These are phyloP conservation scores for Acleris holmiana DNA, from an alignment of 2,888 invertebrate species.

Conservation along the genomic window DNA sequence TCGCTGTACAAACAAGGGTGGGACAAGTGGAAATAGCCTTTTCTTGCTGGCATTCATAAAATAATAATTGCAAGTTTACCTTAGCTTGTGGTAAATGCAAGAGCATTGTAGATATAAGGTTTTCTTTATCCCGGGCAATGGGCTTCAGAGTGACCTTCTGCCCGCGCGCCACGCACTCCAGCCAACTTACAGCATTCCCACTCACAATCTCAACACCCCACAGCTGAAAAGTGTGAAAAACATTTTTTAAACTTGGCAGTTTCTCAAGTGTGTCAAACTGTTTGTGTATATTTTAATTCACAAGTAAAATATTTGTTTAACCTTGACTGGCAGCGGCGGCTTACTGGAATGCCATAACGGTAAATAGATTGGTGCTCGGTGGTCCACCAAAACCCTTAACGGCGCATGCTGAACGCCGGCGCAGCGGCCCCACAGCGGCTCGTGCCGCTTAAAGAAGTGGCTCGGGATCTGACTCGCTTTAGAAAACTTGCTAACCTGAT, in stretches of 20 bases:
- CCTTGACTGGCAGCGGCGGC: conserved; percentile 81
- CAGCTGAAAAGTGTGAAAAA: conserved; percentile 56
- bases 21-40: too few relatives aligned
- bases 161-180: conserved; percentile 82
- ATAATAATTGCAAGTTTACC: conserved; percentile 49
- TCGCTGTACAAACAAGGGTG: too few relatives aligned
- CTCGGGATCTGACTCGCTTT: conserved; percentile 84
- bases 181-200: conserved; percentile 84
- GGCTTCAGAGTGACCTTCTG: conserved; percentile 79
- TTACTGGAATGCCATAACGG: conserved; percentile 80
- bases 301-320: conserved; percentile 46
- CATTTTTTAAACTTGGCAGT: conserved; percentile 44
- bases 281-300: conserved; percentile 29
- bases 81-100: conserved; percentile 73
- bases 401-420: conserved; percentile 80
- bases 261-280: conserved; percentile 39
- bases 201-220: conserved; percentile 80
- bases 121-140: conserved; percentile 70
- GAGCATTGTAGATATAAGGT: conserved; percentile 71
- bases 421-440: conserved; percentile 78
- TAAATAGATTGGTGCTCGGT: conserved; percentile 82
- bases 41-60: too few relatives aligned
- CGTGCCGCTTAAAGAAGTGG: conserved; percentile 81
- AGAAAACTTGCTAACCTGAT: conserved; percentile 86
- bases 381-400: conserved; percentile 80